These are phyloP conservation scores for Pitta sordida DNA, from an alignment of 2,113 vertebrate genomes.

Conservation along the genomic window DNA sequence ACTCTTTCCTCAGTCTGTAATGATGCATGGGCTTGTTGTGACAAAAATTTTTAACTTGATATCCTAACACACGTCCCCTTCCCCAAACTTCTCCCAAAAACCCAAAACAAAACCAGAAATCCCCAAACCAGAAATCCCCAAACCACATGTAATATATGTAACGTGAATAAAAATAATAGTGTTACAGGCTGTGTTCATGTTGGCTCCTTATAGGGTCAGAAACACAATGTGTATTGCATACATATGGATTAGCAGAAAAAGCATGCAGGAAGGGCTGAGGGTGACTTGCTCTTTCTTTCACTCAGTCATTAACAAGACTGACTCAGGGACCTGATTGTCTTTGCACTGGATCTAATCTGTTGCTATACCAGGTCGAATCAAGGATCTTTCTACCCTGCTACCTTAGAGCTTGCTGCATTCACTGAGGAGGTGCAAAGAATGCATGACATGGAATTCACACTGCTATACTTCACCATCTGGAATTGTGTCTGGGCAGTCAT, in stretches of 20 bases:
- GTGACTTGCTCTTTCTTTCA: neutral
- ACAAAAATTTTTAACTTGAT: neutral
- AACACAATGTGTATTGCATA: neutral
- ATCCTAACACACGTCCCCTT: neutral
- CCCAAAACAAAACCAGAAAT: neutral
- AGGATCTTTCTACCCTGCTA: neutral
- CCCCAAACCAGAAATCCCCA: neutral
- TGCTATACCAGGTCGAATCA: neutral
- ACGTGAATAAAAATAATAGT: neutral
- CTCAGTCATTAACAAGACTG: neutral
- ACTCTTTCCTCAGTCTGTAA: neutral
- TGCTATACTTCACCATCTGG: neutral
- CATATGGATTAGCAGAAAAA: neutral
- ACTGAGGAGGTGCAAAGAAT: neutral
- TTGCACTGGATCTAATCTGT: neutral
- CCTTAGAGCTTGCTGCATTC: neutral
- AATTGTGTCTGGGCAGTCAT: neutral
- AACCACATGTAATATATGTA: too few relatives aligned
- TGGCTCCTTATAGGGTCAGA: neutral
- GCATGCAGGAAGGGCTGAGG: neutral
- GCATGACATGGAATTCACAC: fast-evolving
- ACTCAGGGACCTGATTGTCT: neutral
- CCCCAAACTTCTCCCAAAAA: neutral
- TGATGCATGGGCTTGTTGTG: neutral
- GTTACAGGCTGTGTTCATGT: neutral